Base-by-base conservation (phyloP, 2,888 invertebrate genomes). In the Luffia ferchaultella region DNA sequence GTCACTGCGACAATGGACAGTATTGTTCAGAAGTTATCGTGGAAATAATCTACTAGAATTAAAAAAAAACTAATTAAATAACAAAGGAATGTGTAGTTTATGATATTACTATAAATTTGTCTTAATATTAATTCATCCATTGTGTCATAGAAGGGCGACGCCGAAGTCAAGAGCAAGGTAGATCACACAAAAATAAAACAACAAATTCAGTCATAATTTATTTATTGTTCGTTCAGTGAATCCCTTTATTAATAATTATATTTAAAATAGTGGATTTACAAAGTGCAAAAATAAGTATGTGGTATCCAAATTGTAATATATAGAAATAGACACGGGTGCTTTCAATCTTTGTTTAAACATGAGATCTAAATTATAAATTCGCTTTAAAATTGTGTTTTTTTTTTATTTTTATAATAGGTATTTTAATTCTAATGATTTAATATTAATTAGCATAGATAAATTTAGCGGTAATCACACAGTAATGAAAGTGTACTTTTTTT, bases 261-360 rank as follows among this genome's bases (percentile, higher is more conserved):
- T 77, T 76, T 78, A 49, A 78, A 78, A 78, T 78, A 77, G 79
- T 79, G 76, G 73, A 64, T 73, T 76, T 71, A 73, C 73, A 67
- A 65, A 72, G 80, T 82, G 80, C 80, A 78, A 78, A 77, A 80
- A 78, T 80, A 77, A 74, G 69, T 74, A 52, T 30, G 44, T 70
- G 19, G 20, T 12, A 42, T 16, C n/a, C n/a, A 16, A 7, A 46
- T 43, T 18, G 42, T 12, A 18, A 57, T 64, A 67, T 75, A 68
- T 66, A 66, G 72, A 72, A 64, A 68, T 68, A 70, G 70, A 74
- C 73, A 72, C 65, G 60, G 70, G 80, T 80, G 82, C 80, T 75
- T 62, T 67, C 52, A 61, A 50, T 72, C 65, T 68, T 49, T 20
- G 12, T 18, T 49, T 42, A 43, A 48, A 42, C 16, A 2, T 41